These are phyloP conservation scores for Petroica traversi DNA, from an alignment of 2,113 vertebrate genomes.

Conservation along the genomic window DNA sequence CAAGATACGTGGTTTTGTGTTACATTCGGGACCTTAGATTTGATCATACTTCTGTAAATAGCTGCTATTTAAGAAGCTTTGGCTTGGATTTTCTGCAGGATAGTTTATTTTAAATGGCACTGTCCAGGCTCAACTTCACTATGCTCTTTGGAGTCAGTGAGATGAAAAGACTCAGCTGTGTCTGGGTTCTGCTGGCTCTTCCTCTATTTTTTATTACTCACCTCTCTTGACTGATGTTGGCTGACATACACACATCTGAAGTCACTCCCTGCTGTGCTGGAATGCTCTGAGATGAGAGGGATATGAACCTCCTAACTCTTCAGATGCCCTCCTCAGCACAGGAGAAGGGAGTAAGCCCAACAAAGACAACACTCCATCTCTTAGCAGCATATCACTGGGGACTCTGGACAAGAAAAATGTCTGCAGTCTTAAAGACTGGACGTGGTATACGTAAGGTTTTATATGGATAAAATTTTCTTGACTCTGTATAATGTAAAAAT, in stretches of 20 bases:
- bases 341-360: neutral
- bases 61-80: neutral
- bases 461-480: neutral
- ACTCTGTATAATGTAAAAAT: neutral
- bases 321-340: neutral
- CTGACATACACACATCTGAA: neutral
- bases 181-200: neutral
- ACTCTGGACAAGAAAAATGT: neutral
- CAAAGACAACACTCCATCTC: neutral
- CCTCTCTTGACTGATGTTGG: neutral
- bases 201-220: neutral
- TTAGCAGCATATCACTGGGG: neutral
- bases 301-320: neutral
- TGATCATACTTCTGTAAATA: neutral
- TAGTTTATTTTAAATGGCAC: neutral
- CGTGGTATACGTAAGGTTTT: neutral
- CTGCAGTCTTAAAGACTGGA: neutral
- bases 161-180: constrained; percentile 17
- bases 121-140: neutral
- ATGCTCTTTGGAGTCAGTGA: constrained; percentile 9
- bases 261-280: neutral
- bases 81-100: neutral
- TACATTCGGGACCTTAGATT: neutral
- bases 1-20: neutral
- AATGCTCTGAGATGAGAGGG: neutral